These are phyloP conservation scores for Capreolus pygargus DNA, from an alignment of 2,113 vertebrate genomes.

Conservation along the genomic window DNA sequence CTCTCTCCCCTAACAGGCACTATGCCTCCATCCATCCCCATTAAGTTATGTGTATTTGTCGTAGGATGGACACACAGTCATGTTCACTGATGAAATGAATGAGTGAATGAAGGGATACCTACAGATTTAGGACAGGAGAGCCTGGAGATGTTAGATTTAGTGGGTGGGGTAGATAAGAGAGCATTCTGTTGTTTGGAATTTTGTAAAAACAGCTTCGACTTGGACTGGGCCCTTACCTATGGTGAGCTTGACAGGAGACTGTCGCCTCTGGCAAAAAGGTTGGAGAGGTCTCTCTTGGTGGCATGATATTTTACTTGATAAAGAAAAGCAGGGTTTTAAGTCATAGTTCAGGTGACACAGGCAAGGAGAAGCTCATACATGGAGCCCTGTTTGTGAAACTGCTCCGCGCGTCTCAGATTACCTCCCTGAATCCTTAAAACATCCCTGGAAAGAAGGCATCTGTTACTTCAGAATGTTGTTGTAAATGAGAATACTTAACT, in stretches of 20 bases:
- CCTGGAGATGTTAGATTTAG: neutral
- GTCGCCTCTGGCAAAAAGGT: neutral
- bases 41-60: neutral
- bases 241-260: neutral
- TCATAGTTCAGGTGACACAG: neutral
- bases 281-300: neutral
- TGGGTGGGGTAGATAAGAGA: neutral
- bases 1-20: neutral
- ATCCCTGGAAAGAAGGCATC: neutral
- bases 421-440: neutral
- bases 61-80: neutral
- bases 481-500: neutral
- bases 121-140: neutral
- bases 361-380: neutral
- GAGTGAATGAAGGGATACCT: neutral
- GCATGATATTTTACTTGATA: neutral
- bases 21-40: neutral
- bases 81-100: neutral
- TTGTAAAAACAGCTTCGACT: neutral
- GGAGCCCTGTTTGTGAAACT: neutral
- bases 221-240: neutral
- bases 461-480: neutral
- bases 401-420: neutral
- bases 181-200: neutral
- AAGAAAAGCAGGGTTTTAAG: neutral